Conservation (phyloP, 2,888 invertebrate species). For the Thysanoteuthis rhombus region DNA sequence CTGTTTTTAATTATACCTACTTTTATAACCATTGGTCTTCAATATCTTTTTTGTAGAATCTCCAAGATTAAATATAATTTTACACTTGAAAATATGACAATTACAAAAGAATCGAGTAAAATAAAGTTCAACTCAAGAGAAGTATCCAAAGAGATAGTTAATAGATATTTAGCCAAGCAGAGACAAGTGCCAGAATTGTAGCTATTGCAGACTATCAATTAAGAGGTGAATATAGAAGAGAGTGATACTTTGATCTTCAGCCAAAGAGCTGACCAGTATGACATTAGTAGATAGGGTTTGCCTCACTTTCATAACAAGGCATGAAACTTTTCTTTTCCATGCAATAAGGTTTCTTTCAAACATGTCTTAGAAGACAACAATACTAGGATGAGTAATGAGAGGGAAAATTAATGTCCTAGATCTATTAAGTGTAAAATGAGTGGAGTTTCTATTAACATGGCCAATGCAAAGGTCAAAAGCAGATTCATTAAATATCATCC, state of each 20-base stretch:
- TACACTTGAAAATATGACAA: not conserved
- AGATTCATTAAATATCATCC: not conserved
- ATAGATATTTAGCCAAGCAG: not conserved
- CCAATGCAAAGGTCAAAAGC: not conserved
- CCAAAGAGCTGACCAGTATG: not conserved
- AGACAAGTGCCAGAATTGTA: not conserved
- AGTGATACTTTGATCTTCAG: not conserved
- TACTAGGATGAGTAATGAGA: not conserved
- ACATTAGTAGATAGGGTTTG: not conserved
- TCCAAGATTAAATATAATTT: not conserved
- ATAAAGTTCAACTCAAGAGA: not conserved
- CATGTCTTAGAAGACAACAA: not conserved
- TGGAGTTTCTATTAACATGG: not conserved
- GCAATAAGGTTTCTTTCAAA: not conserved
- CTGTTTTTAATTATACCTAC: not conserved
- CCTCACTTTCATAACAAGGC: not conserved
- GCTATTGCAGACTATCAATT: not conserved
- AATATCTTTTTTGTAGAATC: not conserved
- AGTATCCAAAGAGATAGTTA: not conserved
- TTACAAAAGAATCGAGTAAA: not conserved
- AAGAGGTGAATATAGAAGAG: not conserved
- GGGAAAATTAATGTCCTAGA: not conserved
- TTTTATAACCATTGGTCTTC: not conserved
- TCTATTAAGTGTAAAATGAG: not conserved
- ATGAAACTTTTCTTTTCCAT: not conserved